A percentile compares a stretch with the other conserved stretches of the same genome.
Conservation (phyloP, 2,113 vertebrate species). For the Callocephalon fimbriatum region DNA sequence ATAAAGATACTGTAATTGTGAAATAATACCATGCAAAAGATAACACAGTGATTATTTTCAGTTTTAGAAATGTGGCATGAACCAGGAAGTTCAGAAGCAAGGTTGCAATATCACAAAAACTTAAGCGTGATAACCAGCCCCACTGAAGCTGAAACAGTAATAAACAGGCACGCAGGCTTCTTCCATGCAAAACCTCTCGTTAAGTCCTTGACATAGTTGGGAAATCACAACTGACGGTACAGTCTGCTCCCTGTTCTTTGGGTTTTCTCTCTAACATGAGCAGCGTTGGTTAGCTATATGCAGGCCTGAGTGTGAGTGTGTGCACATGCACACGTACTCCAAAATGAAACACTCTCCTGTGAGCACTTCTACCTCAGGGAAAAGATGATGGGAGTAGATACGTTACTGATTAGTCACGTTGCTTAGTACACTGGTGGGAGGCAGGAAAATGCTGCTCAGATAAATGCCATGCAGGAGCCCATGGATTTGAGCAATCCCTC, state of each 20-base stretch:
- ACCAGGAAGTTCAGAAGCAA: neutral
- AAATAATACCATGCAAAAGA: neutral
- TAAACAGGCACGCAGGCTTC: neutral
- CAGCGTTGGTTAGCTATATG: neutral
- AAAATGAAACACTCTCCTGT: neutral
- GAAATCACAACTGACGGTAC: neutral
- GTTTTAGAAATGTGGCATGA: neutral
- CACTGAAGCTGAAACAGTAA: neutral
- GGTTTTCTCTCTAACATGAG: neutral
- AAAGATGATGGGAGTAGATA: slow-evolving; percentile 32
- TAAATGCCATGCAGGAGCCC: neutral
- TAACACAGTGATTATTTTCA: neutral
- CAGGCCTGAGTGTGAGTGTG: accelerated
- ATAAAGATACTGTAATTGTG: neutral
- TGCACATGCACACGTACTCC: neutral
- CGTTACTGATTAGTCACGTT: slow-evolving; percentile 24
- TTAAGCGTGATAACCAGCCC: accelerated
- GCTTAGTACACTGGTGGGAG: slow-evolving; percentile 25
- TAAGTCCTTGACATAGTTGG: neutral
- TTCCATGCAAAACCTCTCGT: neutral
- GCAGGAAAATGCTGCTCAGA: neutral
- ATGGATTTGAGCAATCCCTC: neutral
- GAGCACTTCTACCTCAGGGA: neutral
- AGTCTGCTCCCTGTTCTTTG: neutral
- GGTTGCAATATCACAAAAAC: neutral